phyloP scores from a whole-genome alignment of 2,113 vertebrate genomes.

The Chauna torquata region DNA sequence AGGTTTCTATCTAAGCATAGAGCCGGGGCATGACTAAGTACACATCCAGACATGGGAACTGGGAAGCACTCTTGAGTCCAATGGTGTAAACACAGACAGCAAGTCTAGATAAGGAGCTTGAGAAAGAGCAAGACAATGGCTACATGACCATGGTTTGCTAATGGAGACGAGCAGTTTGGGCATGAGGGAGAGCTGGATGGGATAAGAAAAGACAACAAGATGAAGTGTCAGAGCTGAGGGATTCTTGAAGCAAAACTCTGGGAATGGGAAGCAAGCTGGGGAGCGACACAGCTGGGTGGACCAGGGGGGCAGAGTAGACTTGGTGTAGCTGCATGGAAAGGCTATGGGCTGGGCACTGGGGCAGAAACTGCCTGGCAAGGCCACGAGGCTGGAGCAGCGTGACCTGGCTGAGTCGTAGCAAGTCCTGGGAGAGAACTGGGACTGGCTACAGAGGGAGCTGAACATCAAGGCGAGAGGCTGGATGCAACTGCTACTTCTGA shows the following conservation, averaged over 20 bases:
- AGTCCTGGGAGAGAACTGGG: background rate
- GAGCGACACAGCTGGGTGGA: background rate
- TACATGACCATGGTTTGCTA: background rate
- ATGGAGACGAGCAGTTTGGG: background rate
- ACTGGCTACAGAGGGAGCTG: background rate
- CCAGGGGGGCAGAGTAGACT: rapidly evolving
- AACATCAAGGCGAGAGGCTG: background rate
- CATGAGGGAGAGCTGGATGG: background rate
- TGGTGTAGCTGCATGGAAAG: rapidly evolving
- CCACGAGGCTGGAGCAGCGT: background rate
- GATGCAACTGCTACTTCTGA: background rate
- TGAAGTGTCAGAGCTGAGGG: background rate
- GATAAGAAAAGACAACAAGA: background rate
- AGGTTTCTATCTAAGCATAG: constrained; percentile 15
- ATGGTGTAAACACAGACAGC: background rate
- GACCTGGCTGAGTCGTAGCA: background rate
- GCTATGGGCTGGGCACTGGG: background rate
- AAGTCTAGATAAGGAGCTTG: constrained; percentile 17
- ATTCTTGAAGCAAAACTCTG: background rate
- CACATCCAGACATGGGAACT: constrained; percentile 8
- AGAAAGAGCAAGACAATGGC: background rate
- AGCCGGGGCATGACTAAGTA: constrained; percentile 16
- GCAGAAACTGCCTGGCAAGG: background rate
- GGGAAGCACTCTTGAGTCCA: background rate
- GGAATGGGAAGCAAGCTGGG: background rate